Base-by-base conservation (phyloP, 2,888 invertebrate genomes). In the Tineola bisselliella region DNA sequence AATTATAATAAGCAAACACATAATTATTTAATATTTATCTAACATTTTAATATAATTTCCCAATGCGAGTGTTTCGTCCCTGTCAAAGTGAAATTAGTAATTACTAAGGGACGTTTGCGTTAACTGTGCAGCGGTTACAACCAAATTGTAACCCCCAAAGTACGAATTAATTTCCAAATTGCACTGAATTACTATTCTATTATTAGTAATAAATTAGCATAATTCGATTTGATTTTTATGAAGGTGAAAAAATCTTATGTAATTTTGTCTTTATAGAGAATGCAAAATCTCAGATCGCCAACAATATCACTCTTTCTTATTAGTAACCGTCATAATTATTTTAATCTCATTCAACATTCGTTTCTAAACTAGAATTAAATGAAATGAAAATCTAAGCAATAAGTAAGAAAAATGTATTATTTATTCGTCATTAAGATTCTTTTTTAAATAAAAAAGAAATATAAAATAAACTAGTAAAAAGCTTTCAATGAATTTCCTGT, bases 401-500 rank as follows among this genome's bases (percentile, higher is more conserved):
- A n/a, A n/a, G n/a, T n/a, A n/a, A n/a, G n/a, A n/a, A 10, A 8
- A 15, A 48, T 48, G 3, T 48, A 48, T 48, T 15, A 17, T 5
- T 44, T 44, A 44, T 44, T 48, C 5, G 48, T 13, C 6, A 48
- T 48, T 48, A 48, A 17, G 6, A 15, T 48, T 17, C 15, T 17
- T 48, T 17, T n/a, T 48, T 13, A n/a, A 48, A 4, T 25, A 2
- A 25, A 25, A 25, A 6, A 25, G 25, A n/a, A 38, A 38, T 38
- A 10, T 48, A 10, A 48, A 48, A 48, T 48, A 17, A 48, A 48
- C 8, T 48, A 3, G 48, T 8, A 48, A 17, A 48, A 48, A 48
- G 48, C 48, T 48, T 48, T 48, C 48, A n/a, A 48, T 48, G 15
- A 48, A 17, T 54, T 54, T 54, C 54, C 15, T 58, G 58, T 58